A percentile compares a stretch with the other conserved stretches of the same genome.
Evolutionary conservation across 64 coral and sea anemone genomes (phyloP).

Genomic region (Montipora sp.): DNA sequence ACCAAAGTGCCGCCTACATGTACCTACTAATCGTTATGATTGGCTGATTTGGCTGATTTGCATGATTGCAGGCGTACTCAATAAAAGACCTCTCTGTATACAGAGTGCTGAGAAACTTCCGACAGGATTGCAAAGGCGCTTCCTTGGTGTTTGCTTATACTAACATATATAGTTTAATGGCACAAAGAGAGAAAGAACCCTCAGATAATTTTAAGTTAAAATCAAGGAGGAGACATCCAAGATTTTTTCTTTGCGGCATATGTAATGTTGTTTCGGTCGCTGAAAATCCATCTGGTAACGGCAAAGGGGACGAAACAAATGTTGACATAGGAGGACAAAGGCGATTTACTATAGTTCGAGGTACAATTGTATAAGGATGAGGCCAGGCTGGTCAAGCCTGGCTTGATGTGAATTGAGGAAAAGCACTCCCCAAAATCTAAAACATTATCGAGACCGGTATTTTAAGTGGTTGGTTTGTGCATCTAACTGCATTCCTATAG

Average conservation of each 20-base stretch:
- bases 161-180: neutral
- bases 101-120: too few relatives aligned
- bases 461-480: too few relatives aligned
- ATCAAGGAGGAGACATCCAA: neutral
- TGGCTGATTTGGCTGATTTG: too few relatives aligned
- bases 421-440: too few relatives aligned
- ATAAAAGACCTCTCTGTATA: too few relatives aligned
- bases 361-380: neutral
- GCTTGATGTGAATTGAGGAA: too few relatives aligned
- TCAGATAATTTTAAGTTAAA: neutral
- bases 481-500: too few relatives aligned
- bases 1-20: too few relatives aligned
- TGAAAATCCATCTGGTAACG: neutral
- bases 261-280: neutral
- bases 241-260: slow-evolving; percentile 3
- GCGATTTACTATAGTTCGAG: neutral
- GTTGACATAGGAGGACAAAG: neutral
- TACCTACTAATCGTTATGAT: too few relatives aligned
- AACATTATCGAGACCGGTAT: too few relatives aligned
- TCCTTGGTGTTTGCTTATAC: neutral
- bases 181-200: neutral
- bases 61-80: too few relatives aligned
- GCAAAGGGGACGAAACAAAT: neutral
- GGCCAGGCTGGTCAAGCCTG: too few relatives aligned
- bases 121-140: neutral